Conservation (phyloP, 2,888 invertebrate genomes). For the Calliphora vomitoria region DNA sequence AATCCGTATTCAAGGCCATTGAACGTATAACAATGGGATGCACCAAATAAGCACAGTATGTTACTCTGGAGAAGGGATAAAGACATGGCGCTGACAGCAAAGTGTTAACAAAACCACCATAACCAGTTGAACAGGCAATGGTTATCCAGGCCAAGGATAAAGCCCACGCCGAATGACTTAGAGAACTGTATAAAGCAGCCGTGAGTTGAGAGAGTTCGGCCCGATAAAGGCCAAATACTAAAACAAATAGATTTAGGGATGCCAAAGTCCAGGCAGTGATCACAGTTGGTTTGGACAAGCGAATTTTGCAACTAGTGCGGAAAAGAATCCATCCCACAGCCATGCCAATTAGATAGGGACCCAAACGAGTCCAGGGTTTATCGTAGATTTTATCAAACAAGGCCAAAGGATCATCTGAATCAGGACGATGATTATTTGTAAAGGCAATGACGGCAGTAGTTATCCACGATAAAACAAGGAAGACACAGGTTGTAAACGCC, state of each 20-base stretch:
- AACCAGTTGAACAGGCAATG: constrained; percentile 92
- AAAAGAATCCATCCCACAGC: constrained; percentile 92
- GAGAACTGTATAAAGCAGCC: constrained; percentile 91
- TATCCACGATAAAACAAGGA: constrained; percentile 91
- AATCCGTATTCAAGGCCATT: constrained; percentile 92
- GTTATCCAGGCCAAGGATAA: constrained; percentile 93
- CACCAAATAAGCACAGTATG: constrained; percentile 94
- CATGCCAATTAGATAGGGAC: constrained; percentile 94
- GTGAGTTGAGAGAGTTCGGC: constrained; percentile 88
- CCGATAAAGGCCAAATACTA: constrained; percentile 92
- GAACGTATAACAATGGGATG: constrained; percentile 93
- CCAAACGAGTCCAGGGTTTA: constrained; percentile 94
- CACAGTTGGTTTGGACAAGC: constrained; percentile 89
- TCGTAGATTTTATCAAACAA: constrained; percentile 95
- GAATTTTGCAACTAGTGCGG: constrained; percentile 91
- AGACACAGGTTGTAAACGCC: constrained; percentile 87
- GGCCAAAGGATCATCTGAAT: constrained; percentile 92
- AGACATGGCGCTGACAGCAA: constrained; percentile 91
- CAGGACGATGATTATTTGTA: constrained; percentile 91
- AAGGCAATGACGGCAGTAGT: constrained; percentile 93
- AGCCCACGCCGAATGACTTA: constrained; percentile 94
- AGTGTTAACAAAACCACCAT: constrained; percentile 91
- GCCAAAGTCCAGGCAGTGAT: constrained; percentile 90
- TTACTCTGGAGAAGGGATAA: constrained; percentile 94
- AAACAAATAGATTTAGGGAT: constrained; percentile 88